phyloP scores from a whole-genome alignment of 2,888 invertebrate genomes.

The Bembecia ichneumoniformis region DNA sequence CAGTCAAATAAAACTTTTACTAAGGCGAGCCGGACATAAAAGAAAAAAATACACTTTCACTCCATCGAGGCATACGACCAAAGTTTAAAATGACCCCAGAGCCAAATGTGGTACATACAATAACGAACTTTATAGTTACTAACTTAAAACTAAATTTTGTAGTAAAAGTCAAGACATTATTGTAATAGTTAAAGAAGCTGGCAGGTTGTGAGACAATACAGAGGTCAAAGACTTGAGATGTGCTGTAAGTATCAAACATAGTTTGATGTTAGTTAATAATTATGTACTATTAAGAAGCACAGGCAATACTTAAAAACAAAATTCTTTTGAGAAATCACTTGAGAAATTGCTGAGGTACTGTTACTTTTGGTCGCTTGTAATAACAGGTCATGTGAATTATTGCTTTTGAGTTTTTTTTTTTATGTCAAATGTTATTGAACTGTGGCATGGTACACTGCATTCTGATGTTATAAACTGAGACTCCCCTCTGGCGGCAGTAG shows the following conservation, averaged over 20 bases:
- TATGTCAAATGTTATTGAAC: no score
- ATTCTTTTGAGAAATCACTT: no score
- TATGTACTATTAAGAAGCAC: not conserved
- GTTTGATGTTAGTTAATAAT: not conserved
- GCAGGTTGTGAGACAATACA: conserved; percentile 42
- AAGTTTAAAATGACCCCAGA: conserved; percentile 25
- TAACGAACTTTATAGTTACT: conserved; percentile 9
- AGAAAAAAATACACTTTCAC: conserved; percentile 63
- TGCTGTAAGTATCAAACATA: conserved; percentile 3
- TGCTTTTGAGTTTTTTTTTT: no score
- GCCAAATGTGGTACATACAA: conserved; percentile 10
- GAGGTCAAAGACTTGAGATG: conserved; percentile 47
- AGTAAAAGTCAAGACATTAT: conserved; percentile 12
- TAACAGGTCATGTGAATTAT: no score
- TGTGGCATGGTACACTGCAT: no score
- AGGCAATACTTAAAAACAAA: no score
- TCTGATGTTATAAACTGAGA: no score
- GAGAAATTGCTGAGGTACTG: no score
- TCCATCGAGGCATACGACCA: conserved; percentile 21
- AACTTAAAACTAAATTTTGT: conserved; percentile 13
- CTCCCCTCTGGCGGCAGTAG: no score
- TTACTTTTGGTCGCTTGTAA: no score
- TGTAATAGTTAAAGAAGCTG: conserved; percentile 3
- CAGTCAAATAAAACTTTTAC: conserved; percentile 59
- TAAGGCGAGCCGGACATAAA: conserved; percentile 49